A percentile compares a stretch with the other conserved stretches of the same genome.
These are phyloP conservation scores for Drosophila saltans DNA, from an alignment of 1,140 invertebrate species.

Conservation along the genomic window DNA sequence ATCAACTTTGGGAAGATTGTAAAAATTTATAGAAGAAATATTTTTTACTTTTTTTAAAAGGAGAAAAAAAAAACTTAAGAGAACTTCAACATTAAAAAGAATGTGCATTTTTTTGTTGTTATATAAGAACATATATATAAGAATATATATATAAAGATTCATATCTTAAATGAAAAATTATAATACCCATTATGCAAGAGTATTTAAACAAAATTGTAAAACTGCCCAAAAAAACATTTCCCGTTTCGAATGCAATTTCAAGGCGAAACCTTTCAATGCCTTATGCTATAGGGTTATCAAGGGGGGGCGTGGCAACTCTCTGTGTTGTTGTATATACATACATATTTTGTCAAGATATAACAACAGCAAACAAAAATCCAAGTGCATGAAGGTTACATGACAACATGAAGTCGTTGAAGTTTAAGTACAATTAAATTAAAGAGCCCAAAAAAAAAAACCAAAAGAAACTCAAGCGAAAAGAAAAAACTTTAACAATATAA, in stretches of 20 bases:
- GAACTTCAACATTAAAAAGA: not conserved
- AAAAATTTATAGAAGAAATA: too few relatives aligned
- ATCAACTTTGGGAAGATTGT: too few relatives aligned
- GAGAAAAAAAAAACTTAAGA: too few relatives aligned
- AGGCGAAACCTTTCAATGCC: conserved; percentile 8
- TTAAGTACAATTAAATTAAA: conserved; percentile 6
- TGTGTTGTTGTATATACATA: not conserved
- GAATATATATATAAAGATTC: too few relatives aligned
- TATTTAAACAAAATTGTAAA: not conserved
- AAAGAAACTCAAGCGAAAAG: not conserved
- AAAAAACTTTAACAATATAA: too few relatives aligned
- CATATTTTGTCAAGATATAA: not conserved
- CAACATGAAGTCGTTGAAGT: conserved; percentile 13
- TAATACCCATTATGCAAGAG: not conserved
- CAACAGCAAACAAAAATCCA: not conserved
- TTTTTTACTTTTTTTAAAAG: too few relatives aligned
- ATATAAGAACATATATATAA: too few relatives aligned
- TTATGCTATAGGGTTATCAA: not conserved
- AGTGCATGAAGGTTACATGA: conserved; percentile 9
- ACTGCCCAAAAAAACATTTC: not conserved
- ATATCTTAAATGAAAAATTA: too few relatives aligned
- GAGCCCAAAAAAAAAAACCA: conserved; percentile 15
- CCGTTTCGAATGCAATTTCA: not conserved
- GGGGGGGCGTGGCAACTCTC: not conserved
- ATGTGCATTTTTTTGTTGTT: not conserved